These are phyloP conservation scores for Drosophila mercatorum DNA, from an alignment of 2,888 invertebrate genomes.

Conservation along the genomic window DNA sequence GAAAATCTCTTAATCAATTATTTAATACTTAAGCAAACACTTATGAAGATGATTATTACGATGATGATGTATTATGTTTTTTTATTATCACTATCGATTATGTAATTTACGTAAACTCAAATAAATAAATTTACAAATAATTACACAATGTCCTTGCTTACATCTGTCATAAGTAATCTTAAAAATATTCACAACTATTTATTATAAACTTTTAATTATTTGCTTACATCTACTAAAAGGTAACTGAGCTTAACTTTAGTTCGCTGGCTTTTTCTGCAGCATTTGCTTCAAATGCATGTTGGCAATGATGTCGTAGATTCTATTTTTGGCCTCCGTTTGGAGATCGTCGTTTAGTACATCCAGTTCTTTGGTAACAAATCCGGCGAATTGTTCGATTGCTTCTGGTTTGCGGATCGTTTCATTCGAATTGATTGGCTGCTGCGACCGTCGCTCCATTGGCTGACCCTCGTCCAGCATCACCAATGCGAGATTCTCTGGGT, in stretches of 20 bases:
- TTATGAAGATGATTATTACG: slow-evolving; percentile 67
- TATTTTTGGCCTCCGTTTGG: slow-evolving; percentile 46
- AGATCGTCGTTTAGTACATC: slow-evolving; percentile 44
- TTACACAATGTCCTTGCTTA: not conserved
- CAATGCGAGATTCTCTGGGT: not conserved
- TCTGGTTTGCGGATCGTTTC: slow-evolving; percentile 4
- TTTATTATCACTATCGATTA: slow-evolving; percentile 78
- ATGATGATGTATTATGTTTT: slow-evolving; percentile 81
- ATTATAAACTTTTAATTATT: no score
- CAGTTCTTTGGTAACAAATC: slow-evolving; percentile 54
- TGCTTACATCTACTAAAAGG: not conserved
- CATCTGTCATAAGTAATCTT: no score
- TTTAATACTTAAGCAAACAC: slow-evolving; percentile 72
- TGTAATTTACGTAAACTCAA: slow-evolving; percentile 79
- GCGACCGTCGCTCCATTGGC: not conserved
- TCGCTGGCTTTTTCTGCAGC: slow-evolving; percentile 4
- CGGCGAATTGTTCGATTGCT: slow-evolving; percentile 41
- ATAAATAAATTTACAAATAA: slow-evolving; percentile 70
- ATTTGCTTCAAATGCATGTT: slow-evolving; percentile 50
- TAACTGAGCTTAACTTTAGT: not conserved
- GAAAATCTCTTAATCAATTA: slow-evolving; percentile 73
- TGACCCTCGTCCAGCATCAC: not conserved
- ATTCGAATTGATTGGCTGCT: not conserved
- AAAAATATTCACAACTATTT: no score
- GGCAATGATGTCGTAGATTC: slow-evolving; percentile 53